Percentiles rank a stretch among this genome's conserved stretches.
Evolutionary conservation across 2,113 vertebrate genomes (phyloP).

Genomic region (Ovis aries): DNA sequence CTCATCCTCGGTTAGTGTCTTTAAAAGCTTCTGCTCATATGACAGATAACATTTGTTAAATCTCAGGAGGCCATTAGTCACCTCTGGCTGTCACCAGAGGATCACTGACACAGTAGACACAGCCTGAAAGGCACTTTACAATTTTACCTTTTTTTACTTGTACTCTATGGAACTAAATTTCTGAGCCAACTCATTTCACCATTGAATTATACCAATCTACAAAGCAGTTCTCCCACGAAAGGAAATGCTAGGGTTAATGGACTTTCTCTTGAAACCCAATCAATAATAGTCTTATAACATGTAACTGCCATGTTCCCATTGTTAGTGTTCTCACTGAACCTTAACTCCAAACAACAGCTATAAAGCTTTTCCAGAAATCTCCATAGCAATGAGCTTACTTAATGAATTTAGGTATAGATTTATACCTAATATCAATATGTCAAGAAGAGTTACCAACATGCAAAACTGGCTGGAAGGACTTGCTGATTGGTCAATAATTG

Average conservation of each 20-base stretch:
- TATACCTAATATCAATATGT: not conserved
- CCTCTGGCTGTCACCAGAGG: not conserved
- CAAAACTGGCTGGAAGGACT: not conserved
- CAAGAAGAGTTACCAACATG: not conserved
- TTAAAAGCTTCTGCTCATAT: conserved; percentile 1
- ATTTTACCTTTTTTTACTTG: not conserved
- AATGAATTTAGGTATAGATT: not conserved
- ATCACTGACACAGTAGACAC: not conserved
- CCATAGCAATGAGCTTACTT: not conserved
- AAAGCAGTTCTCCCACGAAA: not conserved
- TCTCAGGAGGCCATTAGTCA: not conserved
- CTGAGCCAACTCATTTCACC: not conserved
- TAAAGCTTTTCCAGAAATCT: not conserved
- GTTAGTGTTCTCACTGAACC: not conserved
- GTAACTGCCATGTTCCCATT: not conserved
- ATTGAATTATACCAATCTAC: not conserved
- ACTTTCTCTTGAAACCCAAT: not conserved
- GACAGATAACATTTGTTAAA: not conserved
- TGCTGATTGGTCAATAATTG: not conserved
- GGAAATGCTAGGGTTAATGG: not conserved
- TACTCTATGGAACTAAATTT: not conserved
- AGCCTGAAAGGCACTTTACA: not conserved
- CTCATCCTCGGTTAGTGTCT: not conserved
- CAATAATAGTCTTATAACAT: not conserved
- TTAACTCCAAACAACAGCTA: not conserved